These are phyloP conservation scores for Thomomys bottae DNA, from an alignment of 2,113 vertebrate species.

Conservation along the genomic window DNA sequence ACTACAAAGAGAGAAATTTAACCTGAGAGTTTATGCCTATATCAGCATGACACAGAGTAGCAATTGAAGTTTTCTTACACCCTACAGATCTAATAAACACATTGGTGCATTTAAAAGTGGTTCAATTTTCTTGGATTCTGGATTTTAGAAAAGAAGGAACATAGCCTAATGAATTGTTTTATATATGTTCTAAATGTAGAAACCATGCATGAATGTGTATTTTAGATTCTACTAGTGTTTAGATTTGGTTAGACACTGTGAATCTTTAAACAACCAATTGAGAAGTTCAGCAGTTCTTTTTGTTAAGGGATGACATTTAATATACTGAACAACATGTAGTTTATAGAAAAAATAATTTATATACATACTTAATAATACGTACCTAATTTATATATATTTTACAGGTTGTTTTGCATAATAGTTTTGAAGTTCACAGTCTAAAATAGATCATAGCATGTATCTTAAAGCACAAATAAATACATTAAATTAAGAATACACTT, in stretches of 20 bases:
- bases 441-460: neutral
- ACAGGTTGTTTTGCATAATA: neutral
- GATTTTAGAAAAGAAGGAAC: conserved; percentile 64
- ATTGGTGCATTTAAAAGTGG: conserved; percentile 73
- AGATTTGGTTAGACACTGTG: conserved; percentile 32
- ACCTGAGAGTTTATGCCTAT: conserved; percentile 75
- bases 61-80: conserved; percentile 72
- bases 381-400: neutral
- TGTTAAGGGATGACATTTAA: neutral
- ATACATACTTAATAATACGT: neutral
- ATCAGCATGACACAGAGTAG: conserved; percentile 73
- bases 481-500: neutral
- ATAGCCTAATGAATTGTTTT: conserved; percentile 60
- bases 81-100: conserved; percentile 73
- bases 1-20: conserved; percentile 77
- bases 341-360: neutral
- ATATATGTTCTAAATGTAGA: conserved; percentile 48
- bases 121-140: conserved; percentile 68
- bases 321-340: neutral
- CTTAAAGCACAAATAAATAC: conserved; percentile 23
- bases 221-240: conserved; percentile 47
- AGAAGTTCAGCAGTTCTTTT: conserved; percentile 26
- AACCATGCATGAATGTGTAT: conserved; percentile 8
- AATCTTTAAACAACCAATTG: conserved; percentile 43
- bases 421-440: neutral